A percentile compares a stretch with the other conserved stretches of the same genome.
phyloP scores from a whole-genome alignment of 2,888 invertebrate genomes.

The Monochamus alternatus region DNA sequence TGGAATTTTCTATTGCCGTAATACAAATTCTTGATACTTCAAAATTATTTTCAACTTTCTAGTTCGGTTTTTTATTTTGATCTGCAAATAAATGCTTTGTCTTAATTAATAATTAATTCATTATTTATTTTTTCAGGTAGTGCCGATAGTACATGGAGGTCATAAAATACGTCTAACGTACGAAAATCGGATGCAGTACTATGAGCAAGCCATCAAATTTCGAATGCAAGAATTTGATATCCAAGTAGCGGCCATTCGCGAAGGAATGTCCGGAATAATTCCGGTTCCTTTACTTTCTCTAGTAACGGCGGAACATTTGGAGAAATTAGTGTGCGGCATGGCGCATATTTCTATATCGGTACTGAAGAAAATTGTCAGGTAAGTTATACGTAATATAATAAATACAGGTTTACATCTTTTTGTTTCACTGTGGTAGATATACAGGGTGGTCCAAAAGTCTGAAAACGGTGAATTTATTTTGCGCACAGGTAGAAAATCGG shows the following conservation, averaged over 20 bases:
- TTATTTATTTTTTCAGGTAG: constrained; percentile 65
- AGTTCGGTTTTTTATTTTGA: too few species aligned
- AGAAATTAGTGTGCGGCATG: constrained; percentile 78
- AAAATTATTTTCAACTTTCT: too few species aligned
- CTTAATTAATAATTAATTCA: too few species aligned
- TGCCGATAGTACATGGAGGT: constrained; percentile 77
- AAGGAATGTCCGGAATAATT: constrained; percentile 78
- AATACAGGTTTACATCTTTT: too few species aligned
- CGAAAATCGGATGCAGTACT: constrained; percentile 76
- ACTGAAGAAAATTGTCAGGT: constrained; percentile 78
- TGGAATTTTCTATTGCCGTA: too few species aligned
- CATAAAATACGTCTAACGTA: constrained; percentile 75
- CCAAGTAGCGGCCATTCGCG: constrained; percentile 76
- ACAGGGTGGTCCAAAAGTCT: too few species aligned
- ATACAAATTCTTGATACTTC: too few species aligned
- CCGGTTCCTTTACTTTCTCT: constrained; percentile 77
- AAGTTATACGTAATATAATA: constrained; percentile 64
- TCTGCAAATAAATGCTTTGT: too few species aligned
- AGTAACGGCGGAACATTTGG: constrained; percentile 75
- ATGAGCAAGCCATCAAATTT: constrained; percentile 75
- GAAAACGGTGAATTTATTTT: too few species aligned
- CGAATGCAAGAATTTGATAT: constrained; percentile 77
- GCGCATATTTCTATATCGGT: constrained; percentile 76
- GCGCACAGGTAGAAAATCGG: too few species aligned
- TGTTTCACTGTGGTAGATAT: too few species aligned